Base-by-base conservation (phyloP, 64 coral and sea anemone genomes). In the Acropora yongei region DNA sequence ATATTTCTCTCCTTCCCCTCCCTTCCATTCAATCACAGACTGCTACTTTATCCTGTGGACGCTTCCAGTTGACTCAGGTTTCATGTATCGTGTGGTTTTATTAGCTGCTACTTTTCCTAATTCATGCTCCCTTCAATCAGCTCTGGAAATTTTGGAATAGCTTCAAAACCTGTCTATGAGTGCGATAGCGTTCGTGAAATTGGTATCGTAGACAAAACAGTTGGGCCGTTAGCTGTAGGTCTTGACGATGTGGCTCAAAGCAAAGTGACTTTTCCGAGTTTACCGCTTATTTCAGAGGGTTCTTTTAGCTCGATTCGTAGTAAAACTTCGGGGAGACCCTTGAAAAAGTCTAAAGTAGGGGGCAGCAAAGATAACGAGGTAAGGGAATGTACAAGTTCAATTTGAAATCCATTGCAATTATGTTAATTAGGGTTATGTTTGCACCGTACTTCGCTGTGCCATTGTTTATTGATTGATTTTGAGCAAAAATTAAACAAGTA, bases 221-320 rank as follows among this genome's bases (percentile, higher is more conserved):
- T 67, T 44, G 76, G 82, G 49, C 4, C 73, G 78, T n/a, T n/a
- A n/a, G n/a, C n/a, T n/a, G n/a, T n/a, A n/a, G n/a, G n/a, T n/a
- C 8, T 48, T 4, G 60, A 44, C 18, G 66, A 85, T 19, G 74
- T 47, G 3, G 80, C 83, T 77, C 75, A 78, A n/a, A 14, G 44
- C 11, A 51, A 41, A 42, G 73, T 42, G 18, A 60, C 58, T 71
- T 83, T 71, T 13, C 79, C 92, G 58, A 89, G 74, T 72, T 89
- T 94, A 41, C 92, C 92, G 47, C 68, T 94, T 47, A 90, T 94
- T 78, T 84, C 87, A 10, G 92, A 94, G 68, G 92, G 87, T 30
- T 94, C 92, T 44, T 94, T 94, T 55, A 85, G 87, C 9, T 94
- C 92, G 8, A 53, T 94, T 74, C 55, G 89, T 14, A 94, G 92